These are phyloP conservation scores for Trachops cirrhosus DNA, from an alignment of 2,797 vertebrate genomes.

Conservation along the genomic window DNA sequence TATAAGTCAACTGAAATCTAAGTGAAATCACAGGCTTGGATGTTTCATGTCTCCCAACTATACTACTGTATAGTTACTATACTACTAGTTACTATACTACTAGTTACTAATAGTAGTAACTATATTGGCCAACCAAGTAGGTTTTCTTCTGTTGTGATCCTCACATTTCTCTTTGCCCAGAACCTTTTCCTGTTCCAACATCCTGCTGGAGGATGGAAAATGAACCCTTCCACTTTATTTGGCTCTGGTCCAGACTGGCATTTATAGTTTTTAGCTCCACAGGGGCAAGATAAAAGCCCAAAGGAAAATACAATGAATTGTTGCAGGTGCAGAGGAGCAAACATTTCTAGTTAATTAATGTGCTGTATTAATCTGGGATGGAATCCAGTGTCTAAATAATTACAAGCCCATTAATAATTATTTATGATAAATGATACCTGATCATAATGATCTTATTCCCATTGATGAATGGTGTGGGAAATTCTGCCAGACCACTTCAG, in stretches of 20 bases:
- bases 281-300: background rate
- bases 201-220: background rate
- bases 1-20: background rate
- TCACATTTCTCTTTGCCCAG: constrained; percentile 10
- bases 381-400: constrained; percentile 55
- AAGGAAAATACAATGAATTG: constrained; percentile 50
- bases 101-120: background rate
- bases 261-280: background rate
- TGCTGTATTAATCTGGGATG: constrained; percentile 48
- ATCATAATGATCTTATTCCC: constrained; percentile 50
- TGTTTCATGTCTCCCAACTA: background rate
- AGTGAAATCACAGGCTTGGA: background rate
- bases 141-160: background rate
- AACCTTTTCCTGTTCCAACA: background rate
- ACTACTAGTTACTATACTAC: no score
- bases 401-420: constrained; percentile 62
- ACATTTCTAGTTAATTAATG: constrained; percentile 70
- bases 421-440: constrained; percentile 63
- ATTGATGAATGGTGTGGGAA: constrained; percentile 52
- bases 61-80: no score
- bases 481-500: constrained; percentile 39
- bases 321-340: constrained; percentile 39
- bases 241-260: background rate
- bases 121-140: background rate
- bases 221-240: background rate